These are phyloP conservation scores for Orycteropus afer DNA, from an alignment of 2,113 vertebrate species.

Conservation along the genomic window DNA sequence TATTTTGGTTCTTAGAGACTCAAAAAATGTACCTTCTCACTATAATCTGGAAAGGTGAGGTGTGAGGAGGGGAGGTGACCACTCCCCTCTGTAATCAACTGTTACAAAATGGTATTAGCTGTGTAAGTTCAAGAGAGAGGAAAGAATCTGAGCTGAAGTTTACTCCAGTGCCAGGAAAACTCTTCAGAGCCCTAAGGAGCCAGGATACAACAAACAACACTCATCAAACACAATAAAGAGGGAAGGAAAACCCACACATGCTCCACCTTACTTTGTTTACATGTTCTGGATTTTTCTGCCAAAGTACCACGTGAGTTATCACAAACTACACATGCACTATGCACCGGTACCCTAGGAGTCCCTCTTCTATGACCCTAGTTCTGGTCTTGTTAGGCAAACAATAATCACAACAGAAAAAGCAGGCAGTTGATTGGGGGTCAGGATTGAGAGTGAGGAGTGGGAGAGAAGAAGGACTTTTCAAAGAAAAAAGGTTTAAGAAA, in stretches of 20 bases:
- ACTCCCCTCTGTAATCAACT: background rate
- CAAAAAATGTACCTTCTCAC: conserved; percentile 28
- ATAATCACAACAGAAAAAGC: background rate
- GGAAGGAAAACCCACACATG: background rate
- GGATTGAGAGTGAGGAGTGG: no score
- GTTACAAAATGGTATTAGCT: conserved; percentile 21
- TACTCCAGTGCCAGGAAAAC: background rate
- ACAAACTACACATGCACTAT: background rate
- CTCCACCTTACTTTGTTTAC: background rate
- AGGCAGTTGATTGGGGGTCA: background rate
- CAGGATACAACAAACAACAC: background rate
- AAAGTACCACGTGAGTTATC: background rate
- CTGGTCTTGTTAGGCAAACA: background rate
- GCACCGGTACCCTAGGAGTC: background rate
- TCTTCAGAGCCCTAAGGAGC: background rate
- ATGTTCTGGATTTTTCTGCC: background rate
- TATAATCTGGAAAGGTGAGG: background rate
- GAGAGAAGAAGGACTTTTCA: background rate
- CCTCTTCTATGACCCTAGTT: background rate
- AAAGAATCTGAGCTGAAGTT: background rate
- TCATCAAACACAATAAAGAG: background rate
- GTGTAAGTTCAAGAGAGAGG: background rate
- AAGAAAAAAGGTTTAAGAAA: conserved; percentile 2
- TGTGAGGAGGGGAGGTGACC: conserved; percentile 7
- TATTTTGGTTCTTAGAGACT: background rate